Percentiles rank a stretch among this genome's conserved stretches.
phyloP scores from a whole-genome alignment of 2,797 vertebrate species.

The Tenualosa ilisha region DNA sequence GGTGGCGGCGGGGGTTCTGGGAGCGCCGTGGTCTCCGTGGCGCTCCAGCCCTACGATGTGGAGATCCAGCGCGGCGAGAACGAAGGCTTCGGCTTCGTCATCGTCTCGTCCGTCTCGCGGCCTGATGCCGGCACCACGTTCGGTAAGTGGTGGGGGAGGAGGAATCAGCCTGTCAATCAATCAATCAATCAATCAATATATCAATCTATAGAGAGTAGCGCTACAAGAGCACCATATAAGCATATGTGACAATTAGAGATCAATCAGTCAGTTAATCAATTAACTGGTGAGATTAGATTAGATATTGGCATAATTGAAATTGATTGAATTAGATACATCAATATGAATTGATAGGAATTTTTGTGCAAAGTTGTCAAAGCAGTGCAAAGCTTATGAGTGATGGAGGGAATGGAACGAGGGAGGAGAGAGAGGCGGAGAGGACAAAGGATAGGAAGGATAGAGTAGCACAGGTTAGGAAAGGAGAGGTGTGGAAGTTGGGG shows the following conservation, averaged over 20 bases:
- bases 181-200: background rate
- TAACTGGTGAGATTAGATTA: no score
- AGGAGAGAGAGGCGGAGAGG: background rate
- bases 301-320: no score
- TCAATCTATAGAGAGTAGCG: no score
- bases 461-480: background rate
- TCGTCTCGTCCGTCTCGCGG: slow-evolving; percentile 94
- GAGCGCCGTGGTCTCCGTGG: slow-evolving; percentile 92
- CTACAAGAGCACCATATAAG: no score
- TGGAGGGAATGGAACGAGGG: background rate
- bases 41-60: slow-evolving; percentile 96
- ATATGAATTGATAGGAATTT: no score
- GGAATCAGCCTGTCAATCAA: slow-evolving; percentile 5
- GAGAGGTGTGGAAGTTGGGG: background rate
- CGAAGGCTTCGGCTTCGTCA: slow-evolving; percentile 97
- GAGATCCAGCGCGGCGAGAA: slow-evolving; percentile 94
- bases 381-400: no score
- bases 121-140: slow-evolving; percentile 95
- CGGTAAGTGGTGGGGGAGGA: slow-evolving; percentile 81
- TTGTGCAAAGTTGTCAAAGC: no score
- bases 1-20: slow-evolving; percentile 78
- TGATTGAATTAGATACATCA: no score
- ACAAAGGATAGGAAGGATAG: background rate
- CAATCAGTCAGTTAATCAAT: slow-evolving; percentile 75
- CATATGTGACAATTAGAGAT: no score